These are phyloP conservation scores for Cyrtodaria siliqua DNA, from an alignment of 2,888 invertebrate species.

Conservation along the genomic window DNA sequence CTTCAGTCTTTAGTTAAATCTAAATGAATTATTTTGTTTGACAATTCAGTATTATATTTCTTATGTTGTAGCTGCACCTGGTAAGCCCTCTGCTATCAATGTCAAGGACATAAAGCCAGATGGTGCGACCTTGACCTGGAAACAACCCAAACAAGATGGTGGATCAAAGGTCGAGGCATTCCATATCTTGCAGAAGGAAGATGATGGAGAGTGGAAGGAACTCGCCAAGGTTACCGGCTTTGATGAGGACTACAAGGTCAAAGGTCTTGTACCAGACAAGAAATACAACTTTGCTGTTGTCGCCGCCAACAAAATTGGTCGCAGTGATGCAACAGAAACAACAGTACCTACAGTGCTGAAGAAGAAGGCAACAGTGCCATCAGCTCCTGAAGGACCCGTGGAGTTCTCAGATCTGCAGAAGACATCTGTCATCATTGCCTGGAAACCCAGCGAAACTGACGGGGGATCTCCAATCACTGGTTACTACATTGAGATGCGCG, in stretches of 20 bases:
- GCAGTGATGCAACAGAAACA: constrained; percentile 74
- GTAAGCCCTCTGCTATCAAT: constrained; percentile 69
- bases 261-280: constrained; percentile 77
- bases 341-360: constrained; percentile 72
- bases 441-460: constrained; percentile 92
- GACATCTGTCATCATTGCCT: constrained; percentile 81
- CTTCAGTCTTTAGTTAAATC: no score
- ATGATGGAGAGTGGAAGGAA: constrained; percentile 91
- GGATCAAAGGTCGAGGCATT: constrained; percentile 84
- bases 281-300: constrained; percentile 83
- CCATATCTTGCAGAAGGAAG: constrained; percentile 88
- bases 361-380: constrained; percentile 77
- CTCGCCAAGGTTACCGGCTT: constrained; percentile 94
- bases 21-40: constrained; percentile 92
- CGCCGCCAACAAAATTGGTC: constrained; percentile 83
- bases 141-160: constrained; percentile 85
- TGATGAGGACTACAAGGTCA: constrained; percentile 77
- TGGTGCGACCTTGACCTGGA: constrained; percentile 84
- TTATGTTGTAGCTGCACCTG: constrained; percentile 74
- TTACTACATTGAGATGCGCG: constrained; percentile 83
- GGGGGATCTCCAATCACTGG: constrained; percentile 91
- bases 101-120: constrained; percentile 72
- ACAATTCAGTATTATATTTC: no score
- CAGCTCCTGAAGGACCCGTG: constrained; percentile 80
- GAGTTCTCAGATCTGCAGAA: constrained; percentile 78